Evolutionary conservation across 2,888 invertebrate genomes (phyloP), one percentile per base, ranked within the genome.

Genomic region (Agonopterix arenella): DNA sequence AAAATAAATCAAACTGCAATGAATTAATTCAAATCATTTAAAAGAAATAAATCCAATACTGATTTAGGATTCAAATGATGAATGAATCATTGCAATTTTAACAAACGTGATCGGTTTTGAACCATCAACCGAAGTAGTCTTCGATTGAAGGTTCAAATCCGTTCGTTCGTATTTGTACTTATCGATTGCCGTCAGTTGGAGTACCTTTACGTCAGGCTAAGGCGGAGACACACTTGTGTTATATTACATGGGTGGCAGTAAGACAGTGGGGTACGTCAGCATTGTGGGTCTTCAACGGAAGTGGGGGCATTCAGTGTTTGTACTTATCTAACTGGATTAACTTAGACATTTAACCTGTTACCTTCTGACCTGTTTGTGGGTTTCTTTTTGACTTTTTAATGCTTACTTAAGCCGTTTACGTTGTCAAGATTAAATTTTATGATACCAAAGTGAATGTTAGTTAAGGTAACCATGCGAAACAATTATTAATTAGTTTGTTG

Each of bases 291-390:
- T 89, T 89, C 86, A 62, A 56, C 80, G 85, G 84, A 85, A 85
- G 84, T 81, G 76, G 74, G 81, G 80, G 76, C 80, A 80, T 70
- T 76, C 79, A 73, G 68, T 85, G 84, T 88, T 89, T 88, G 84
- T 89, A 84, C 77, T 80, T 88, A 70, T 89, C 84, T 85, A 86
- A 89, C 78, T 73, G 84, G 89, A 85, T 89, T 88, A 88, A 63
- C 70, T 71, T 66, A 73, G 77, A 76, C 82, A 74, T 81, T 89
- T 89, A 86, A 85, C 88, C 86, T 82, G 76, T 70, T 73, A 73
- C 79, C 73, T 85, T 80, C 73, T 85, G 84, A 84, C 82, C 82
- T 70, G 84, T 78, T 88, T 79, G 78, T 63, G 75, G 86, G 88
- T 85, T 88, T 88, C 86, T 75, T 84, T 80, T 64, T 68, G 68